Conservation (phyloP, 2,113 vertebrate genomes). For the Gymnobelideus leadbeateri region DNA sequence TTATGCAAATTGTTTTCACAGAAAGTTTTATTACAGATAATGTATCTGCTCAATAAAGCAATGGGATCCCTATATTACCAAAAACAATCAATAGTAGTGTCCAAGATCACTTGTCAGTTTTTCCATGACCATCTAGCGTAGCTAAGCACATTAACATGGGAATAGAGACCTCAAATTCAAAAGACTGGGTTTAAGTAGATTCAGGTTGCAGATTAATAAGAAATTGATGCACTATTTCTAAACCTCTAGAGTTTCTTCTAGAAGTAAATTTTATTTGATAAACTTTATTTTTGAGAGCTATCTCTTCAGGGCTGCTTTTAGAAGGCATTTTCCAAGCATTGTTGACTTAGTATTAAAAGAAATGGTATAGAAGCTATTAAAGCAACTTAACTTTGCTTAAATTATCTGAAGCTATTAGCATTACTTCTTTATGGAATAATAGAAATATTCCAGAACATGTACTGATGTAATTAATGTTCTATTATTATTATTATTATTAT, state of each 20-base stretch:
- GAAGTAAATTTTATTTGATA: slow-evolving; percentile 41
- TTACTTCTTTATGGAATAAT: slow-evolving; percentile 28
- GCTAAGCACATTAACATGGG: slow-evolving; percentile 18
- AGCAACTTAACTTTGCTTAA: slow-evolving; percentile 29
- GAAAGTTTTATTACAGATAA: not conserved
- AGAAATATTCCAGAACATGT: slow-evolving; percentile 42
- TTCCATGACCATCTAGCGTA: not conserved
- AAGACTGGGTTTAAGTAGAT: slow-evolving; percentile 46
- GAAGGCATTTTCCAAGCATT: not conserved
- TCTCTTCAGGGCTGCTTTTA: slow-evolving; percentile 34
- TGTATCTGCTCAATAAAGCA: not conserved
- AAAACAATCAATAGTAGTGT: slow-evolving; percentile 16
- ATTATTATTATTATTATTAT: not conserved
- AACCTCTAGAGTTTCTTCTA: slow-evolving; percentile 22
- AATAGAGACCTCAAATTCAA: slow-evolving; percentile 31
- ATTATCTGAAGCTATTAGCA: slow-evolving; percentile 35
- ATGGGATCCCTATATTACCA: slow-evolving; percentile 14
- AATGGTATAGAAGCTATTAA: not conserved
- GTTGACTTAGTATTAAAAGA: slow-evolving; percentile 44
- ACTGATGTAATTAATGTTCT: slow-evolving; percentile 25
- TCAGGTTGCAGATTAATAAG: slow-evolving; percentile 33
- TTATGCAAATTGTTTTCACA: not conserved
- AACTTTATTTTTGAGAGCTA: slow-evolving; percentile 27
- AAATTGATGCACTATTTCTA: slow-evolving; percentile 16
- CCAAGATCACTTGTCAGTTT: slow-evolving; percentile 31